A percentile compares a stretch with the other conserved stretches of the same genome.
Evolutionary conservation across 2,797 vertebrate genomes (phyloP).

Genomic region (Florisuga fusca): DNA sequence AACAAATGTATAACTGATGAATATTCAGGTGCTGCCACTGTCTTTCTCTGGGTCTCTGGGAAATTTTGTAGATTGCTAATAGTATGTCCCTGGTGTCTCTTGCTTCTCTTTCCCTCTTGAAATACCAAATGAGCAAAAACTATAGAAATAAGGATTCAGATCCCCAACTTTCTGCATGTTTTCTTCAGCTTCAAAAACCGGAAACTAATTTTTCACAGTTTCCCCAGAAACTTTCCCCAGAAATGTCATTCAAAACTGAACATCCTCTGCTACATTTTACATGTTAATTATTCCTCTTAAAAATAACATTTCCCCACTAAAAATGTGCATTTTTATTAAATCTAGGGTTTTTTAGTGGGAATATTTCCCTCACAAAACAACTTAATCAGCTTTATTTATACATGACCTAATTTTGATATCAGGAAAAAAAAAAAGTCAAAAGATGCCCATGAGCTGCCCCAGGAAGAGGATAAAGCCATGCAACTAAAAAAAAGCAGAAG

Average conservation of each 20-base stretch:
- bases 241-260: background rate
- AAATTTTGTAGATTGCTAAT: background rate
- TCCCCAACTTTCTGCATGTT: background rate
- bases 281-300: background rate
- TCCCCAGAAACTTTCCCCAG: background rate
- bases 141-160: background rate
- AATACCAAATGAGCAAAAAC: background rate
- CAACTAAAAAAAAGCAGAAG: background rate
- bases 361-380: conserved; percentile 22
- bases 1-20: background rate
- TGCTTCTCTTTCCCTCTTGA: background rate
- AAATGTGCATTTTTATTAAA: conserved; percentile 29
- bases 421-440: background rate
- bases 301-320: conserved; percentile 2
- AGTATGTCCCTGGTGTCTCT: background rate
- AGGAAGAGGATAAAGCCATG: background rate
- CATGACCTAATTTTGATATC: background rate
- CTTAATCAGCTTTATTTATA: conserved; percentile 47
- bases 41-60: background rate
- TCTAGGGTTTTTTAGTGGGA: background rate
- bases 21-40: background rate
- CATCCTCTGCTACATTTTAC: background rate
- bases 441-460: background rate
- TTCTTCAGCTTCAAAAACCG: background rate
- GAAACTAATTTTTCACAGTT: background rate